These are phyloP conservation scores for Hemicordylus capensis DNA, from an alignment of 2,113 vertebrate species.

Conservation along the genomic window DNA sequence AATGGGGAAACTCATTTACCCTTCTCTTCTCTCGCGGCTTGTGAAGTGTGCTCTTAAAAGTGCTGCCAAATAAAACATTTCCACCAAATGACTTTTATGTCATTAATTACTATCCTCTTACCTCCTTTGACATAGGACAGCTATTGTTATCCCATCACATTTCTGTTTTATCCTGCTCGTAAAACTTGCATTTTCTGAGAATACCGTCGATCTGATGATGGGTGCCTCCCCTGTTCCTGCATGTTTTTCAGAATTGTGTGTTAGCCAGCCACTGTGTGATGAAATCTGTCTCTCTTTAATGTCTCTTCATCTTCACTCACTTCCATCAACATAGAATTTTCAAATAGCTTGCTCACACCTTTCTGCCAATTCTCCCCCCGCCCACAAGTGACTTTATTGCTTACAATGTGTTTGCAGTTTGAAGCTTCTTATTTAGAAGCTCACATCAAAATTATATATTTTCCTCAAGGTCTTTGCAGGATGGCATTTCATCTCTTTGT, in stretches of 20 bases:
- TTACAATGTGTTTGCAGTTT: background rate
- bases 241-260: rapidly evolving
- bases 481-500: background rate
- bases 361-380: background rate
- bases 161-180: conserved; percentile 39
- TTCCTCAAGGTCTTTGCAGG: background rate
- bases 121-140: conserved; percentile 53
- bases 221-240: background rate
- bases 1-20: conserved; percentile 37
- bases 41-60: conserved; percentile 47
- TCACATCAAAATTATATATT: background rate
- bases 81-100: conserved; percentile 31
- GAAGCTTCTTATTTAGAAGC: background rate
- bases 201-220: background rate
- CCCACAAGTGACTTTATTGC: background rate
- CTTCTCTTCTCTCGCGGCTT: conserved; percentile 33
- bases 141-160: conserved; percentile 53
- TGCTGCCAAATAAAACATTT: conserved; percentile 41
- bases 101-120: conserved; percentile 33
- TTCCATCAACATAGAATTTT: background rate
- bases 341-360: background rate
- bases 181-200: conserved; percentile 1
- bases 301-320: background rate
- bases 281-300: background rate
- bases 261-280: background rate